A percentile compares a stretch with the other conserved stretches of the same genome.
phyloP scores from a whole-genome alignment of 2,888 invertebrate genomes.

The Sarcophaga caerulescens region DNA sequence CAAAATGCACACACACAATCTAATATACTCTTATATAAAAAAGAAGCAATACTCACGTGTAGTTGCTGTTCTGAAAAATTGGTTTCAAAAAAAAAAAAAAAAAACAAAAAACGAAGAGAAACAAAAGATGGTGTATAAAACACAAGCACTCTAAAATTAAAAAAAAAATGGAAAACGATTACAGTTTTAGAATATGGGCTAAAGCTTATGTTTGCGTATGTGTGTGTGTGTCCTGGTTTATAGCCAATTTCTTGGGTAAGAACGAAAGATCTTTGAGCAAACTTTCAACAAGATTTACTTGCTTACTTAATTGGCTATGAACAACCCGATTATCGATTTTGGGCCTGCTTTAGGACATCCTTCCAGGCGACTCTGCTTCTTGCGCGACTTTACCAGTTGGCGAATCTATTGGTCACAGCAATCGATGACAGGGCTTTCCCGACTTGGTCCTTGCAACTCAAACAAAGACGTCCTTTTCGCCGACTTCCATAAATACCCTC shows the following conservation, averaged over 20 bases:
- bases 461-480: no score
- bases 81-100: background rate
- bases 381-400: no score
- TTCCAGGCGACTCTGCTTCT: no score
- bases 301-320: background rate
- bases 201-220: background rate
- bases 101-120: conserved; percentile 6
- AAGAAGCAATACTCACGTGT: conserved; percentile 17
- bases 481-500: no score
- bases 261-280: conserved; percentile 41
- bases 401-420: no score
- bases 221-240: background rate
- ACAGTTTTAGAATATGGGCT: conserved; percentile 10
- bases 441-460: no score
- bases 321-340: background rate
- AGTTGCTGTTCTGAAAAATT: background rate
- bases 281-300: background rate
- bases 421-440: no score
- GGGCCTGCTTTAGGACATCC: background rate
- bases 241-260: background rate
- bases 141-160: conserved; percentile 48
- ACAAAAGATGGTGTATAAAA: conserved; percentile 7
- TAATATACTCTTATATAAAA: background rate
- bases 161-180: conserved; percentile 28
- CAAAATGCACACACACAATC: background rate